These are phyloP conservation scores for Lerista edwardsae DNA, from an alignment of 2,797 vertebrate genomes.

Conservation along the genomic window DNA sequence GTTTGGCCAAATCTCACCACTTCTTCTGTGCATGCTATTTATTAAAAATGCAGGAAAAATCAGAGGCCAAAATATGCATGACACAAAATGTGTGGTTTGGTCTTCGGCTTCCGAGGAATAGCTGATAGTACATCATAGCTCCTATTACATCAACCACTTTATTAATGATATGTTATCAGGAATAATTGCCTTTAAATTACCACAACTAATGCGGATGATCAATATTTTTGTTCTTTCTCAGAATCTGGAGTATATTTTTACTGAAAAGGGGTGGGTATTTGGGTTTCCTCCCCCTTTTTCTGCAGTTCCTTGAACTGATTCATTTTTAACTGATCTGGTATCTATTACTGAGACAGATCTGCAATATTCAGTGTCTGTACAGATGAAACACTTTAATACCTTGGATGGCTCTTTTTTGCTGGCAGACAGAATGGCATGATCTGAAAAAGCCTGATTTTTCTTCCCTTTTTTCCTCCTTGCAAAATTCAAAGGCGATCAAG, in stretches of 20 bases:
- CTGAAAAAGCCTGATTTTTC: constrained; percentile 68
- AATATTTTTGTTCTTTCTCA: constrained; percentile 42
- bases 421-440: constrained; percentile 79
- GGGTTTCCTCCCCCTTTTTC: constrained; percentile 32
- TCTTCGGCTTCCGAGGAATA: not conserved
- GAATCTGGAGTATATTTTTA: constrained; percentile 2
- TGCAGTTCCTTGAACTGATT: constrained; percentile 61
- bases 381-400: constrained; percentile 85
- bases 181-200: constrained; percentile 42
- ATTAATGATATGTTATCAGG: constrained; percentile 28
- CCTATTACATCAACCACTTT: constrained; percentile 32
- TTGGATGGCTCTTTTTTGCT: constrained; percentile 84
- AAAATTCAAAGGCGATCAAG: constrained; percentile 80
- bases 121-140: not conserved
- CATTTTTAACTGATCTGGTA: constrained; percentile 78
- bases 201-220: constrained; percentile 29
- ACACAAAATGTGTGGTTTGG: too few species aligned
- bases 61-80: too few species aligned
- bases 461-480: constrained; percentile 63
- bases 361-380: constrained; percentile 85
- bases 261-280: constrained; percentile 18
- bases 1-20: too few species aligned
- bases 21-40: too few species aligned
- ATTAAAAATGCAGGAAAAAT: too few species aligned
- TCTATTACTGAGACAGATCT: constrained; percentile 82